Evolutionary conservation across 2,797 vertebrate species (phyloP).

Genomic region (Acipenser oxyrinchus): DNA sequence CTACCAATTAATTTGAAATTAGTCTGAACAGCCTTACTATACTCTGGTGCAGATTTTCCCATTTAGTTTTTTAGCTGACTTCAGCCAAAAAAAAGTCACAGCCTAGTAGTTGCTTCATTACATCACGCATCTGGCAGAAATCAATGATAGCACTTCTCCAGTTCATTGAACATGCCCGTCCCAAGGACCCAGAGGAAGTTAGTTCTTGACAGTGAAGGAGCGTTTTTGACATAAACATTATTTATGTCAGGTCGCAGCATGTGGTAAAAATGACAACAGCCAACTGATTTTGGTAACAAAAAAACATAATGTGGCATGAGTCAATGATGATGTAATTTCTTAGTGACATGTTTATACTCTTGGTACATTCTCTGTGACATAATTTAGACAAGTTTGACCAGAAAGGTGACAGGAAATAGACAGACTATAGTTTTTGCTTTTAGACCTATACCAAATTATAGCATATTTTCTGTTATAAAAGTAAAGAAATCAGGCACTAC

Average conservation of each 20-base stretch:
- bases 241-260: not conserved
- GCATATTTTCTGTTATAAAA: conserved; percentile 1
- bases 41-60: not conserved
- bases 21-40: not conserved
- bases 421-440: not conserved
- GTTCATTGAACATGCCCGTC: conserved; percentile 15
- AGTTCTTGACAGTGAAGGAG: not conserved
- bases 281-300: not conserved
- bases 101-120: not conserved
- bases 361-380: not conserved
- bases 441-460: not conserved
- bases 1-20: no score
- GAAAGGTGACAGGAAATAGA: not conserved
- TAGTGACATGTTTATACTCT: not conserved
- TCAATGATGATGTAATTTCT: not conserved
- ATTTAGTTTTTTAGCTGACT: not conserved
- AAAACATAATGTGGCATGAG: not conserved
- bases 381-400: not conserved
- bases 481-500: not conserved
- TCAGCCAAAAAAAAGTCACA: not conserved
- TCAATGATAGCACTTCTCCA: conserved; percentile 3
- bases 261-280: not conserved
- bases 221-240: conserved; percentile 3
- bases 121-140: not conserved
- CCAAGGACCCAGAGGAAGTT: not conserved